A percentile compares a stretch with the other conserved stretches of the same genome.
These are phyloP conservation scores for Cephus sareptanus DNA, from an alignment of 2,888 invertebrate species.

Conservation along the genomic window DNA sequence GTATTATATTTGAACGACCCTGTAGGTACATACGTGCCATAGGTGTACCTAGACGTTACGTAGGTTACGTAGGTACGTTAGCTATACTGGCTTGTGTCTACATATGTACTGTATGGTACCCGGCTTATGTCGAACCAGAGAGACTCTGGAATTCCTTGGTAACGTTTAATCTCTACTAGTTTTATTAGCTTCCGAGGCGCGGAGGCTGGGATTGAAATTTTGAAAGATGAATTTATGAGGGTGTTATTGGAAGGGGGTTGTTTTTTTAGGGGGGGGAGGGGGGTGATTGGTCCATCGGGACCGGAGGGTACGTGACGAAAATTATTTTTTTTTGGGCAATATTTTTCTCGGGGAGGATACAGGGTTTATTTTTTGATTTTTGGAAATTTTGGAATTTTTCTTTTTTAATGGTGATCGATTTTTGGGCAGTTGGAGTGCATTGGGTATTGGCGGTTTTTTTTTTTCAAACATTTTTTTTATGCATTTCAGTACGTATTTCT, in stretches of 20 bases:
- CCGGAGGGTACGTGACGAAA: background rate
- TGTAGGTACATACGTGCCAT: background rate
- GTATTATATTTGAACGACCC: background rate
- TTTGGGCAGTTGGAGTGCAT: background rate
- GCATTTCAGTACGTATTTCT: background rate
- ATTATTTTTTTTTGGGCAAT: background rate
- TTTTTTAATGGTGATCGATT: background rate
- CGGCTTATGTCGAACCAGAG: background rate
- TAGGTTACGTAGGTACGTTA: background rate
- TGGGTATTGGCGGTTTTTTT: background rate
- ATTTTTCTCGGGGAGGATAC: background rate
- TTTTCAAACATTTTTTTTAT: background rate
- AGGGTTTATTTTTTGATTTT: background rate
- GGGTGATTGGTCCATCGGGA: background rate
- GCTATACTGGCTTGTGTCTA: background rate
- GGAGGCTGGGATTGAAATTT: background rate
- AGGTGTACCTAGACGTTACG: background rate
- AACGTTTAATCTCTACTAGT: constrained; percentile 10
- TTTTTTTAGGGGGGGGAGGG: background rate
- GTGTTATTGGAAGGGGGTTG: background rate
- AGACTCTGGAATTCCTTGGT: constrained; percentile 24
- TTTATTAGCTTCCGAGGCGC: background rate
- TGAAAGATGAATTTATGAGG: background rate
- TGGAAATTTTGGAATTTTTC: background rate
- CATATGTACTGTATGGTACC: background rate